Base-by-base conservation (phyloP, 2,797 vertebrate genomes). In the Enteromius thamalakanensis region DNA sequence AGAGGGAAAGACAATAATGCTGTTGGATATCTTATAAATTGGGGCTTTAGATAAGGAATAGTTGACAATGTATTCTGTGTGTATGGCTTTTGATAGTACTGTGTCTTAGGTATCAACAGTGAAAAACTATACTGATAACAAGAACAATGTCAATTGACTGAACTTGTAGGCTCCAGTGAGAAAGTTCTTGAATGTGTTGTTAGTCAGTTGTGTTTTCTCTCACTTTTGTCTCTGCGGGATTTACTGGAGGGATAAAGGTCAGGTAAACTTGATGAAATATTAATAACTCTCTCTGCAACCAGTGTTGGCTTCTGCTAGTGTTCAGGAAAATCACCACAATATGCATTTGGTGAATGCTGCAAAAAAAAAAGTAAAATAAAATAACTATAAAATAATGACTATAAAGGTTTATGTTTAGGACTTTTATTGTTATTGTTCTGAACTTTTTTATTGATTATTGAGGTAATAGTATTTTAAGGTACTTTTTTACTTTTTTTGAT, bases 191-290 rank as follows among this genome's bases (percentile, higher is more conserved):
- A n/a, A n/a, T 37, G 37, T 71, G 21, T 70, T 70, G 40, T 64
- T 68, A 37, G 42, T 80, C 49, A 60, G 62, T 26, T 32, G 53
- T 81, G 71, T 81, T 79, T 85, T 70, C 84, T 40, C 79, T 85
- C 53, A 10, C 64, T 70, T 79, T 67, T 55, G 45, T 79, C 79
- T 76, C 72, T 29, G 71, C 3, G n/a, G 58, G 55, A 55, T n/a
- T 40, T 51, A 45, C 58, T 84, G 45, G 32, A 47, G 72, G 45
- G 49, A 32, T 58, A 76, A 85, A 76, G 79, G 40, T 84, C 79
- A 86, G 49, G 47, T 34, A 68, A 82, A 86, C 58, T 23, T 34
- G 64, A 7, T 87, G 8, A 83, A 87, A 82, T 87, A 76, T 79
- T 79, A 79, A 79, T 75, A 58, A 64, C 53, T 51, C 67, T 75